Evolutionary conservation across 2,888 invertebrate genomes (phyloP), one percentile per base, ranked within the genome.

Genomic region (Glomeris marginata): DNA sequence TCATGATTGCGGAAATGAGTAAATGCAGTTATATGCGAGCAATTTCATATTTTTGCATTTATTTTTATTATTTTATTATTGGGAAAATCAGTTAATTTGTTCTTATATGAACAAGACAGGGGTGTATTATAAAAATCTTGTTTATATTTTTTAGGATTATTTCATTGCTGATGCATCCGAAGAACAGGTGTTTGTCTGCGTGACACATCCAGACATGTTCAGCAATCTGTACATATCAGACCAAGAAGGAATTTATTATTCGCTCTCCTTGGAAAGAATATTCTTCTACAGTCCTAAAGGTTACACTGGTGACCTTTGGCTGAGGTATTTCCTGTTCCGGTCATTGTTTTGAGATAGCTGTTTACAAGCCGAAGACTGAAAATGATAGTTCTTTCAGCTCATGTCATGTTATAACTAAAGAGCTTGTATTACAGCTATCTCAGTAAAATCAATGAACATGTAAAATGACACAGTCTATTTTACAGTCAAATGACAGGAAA

Each of bases 81-180:
- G 15, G 5, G 10, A 38, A 40, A 22, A 34, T 41, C 13, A 36
- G 10, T 13, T 33, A 10, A 5, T 41, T 43, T 41, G 22, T 35
- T 15, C 20, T 33, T 37, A n/a, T n/a, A n/a, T n/a, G n/a, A n/a
- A n/a, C n/a, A n/a, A n/a, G n/a, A n/a, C n/a, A n/a, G n/a, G n/a
- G n/a, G n/a, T n/a, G n/a, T n/a, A n/a, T n/a, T n/a, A n/a, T n/a
- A n/a, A n/a, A n/a, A n/a, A n/a, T n/a, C n/a, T n/a, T n/a, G n/a
- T n/a, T 13, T 33, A 22, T 11, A 38, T 40, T 16, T 55, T 52
- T 15, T 67, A 69, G 60, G 81, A 81, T 63, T 87, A 81, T 65
- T 84, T 83, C 64, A 77, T 91, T 45, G 84, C 82, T 0, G 90
- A 91, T 64, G 84, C 87, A 13, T 79, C 83, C 0, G 81, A 81